phyloP scores from a whole-genome alignment of 2,113 vertebrate species.

The Entelurus aequoreus region DNA sequence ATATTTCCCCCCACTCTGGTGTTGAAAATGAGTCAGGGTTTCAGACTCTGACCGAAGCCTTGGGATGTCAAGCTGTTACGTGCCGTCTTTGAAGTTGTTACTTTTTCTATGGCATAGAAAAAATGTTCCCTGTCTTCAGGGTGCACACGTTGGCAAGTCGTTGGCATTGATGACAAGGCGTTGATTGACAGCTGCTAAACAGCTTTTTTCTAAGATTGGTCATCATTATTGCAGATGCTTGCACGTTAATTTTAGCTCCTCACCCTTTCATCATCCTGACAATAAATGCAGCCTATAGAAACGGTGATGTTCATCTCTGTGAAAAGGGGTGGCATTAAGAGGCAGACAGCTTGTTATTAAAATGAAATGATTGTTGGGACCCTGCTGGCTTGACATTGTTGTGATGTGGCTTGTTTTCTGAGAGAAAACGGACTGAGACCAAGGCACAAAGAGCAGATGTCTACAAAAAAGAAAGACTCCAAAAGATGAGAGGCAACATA shows the following conservation, averaged over 20 bases:
- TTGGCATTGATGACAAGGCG: not conserved
- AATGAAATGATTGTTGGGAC: constrained; percentile 49
- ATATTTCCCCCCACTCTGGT: no score
- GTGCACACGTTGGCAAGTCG: constrained; percentile 10
- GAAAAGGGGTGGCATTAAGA: constrained; percentile 47
- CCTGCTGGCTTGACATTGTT: constrained; percentile 41
- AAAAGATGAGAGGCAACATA: constrained; percentile 12
- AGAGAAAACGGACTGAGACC: constrained; percentile 4
- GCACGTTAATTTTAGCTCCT: constrained; percentile 33
- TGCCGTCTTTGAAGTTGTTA: not conserved
- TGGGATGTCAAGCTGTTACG: not conserved
- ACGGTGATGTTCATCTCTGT: constrained; percentile 45
- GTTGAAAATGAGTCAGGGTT: no score
- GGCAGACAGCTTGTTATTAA: constrained; percentile 57
- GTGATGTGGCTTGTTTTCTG: constrained; percentile 27
- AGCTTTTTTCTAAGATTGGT: constrained; percentile 21
- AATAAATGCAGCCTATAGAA: constrained; percentile 38
- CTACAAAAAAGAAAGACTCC: not conserved
- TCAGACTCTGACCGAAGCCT: not conserved
- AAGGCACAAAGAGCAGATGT: constrained; percentile 1
- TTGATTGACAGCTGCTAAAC: constrained; percentile 29
- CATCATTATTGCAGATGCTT: constrained; percentile 23
- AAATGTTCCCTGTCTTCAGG: not conserved
- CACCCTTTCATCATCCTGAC: constrained; percentile 8
- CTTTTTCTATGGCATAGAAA: not conserved